Conservation (phyloP, 2,888 invertebrate species). For the Megalurothrips usitatus region DNA sequence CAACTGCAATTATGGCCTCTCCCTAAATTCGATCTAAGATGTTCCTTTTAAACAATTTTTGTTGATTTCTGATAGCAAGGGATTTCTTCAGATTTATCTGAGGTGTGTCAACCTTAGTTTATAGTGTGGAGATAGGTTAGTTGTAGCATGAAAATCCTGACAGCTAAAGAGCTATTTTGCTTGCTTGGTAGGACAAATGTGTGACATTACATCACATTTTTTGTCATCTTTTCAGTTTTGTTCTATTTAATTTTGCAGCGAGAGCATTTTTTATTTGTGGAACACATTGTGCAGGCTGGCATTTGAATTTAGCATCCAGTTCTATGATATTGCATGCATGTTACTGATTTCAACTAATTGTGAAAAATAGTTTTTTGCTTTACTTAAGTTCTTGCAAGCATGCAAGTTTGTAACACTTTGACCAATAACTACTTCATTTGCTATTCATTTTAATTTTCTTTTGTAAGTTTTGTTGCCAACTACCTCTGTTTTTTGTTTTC, state of each 20-base stretch:
- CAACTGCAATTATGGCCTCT: not conserved
- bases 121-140: constrained; percentile 31
- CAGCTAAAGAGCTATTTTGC: constrained; percentile 26
- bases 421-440: constrained; percentile 29
- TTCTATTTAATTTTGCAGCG: not conserved
- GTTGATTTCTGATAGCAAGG: too few relatives aligned
- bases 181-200: constrained; percentile 3
- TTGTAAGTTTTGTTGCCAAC: constrained; percentile 22
- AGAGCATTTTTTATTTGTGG: not conserved
- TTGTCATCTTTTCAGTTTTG: not conserved
- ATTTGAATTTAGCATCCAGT: not conserved
- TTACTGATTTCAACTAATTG: not conserved
- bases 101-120: too few relatives aligned
- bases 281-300: not conserved
- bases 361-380: constrained; percentile 24
- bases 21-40: not conserved
- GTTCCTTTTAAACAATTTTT: not conserved
- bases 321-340: not conserved
- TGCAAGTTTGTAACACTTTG: not conserved
- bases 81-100: too few relatives aligned
- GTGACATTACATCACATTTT: constrained; percentile 15
- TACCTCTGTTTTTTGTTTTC: constrained; percentile 26
- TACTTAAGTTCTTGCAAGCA: constrained; percentile 26
- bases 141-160: constrained; percentile 30
- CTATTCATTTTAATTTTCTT: constrained; percentile 6